Conservation (phyloP, 2,888 invertebrate species). For the Nymphalis c-album region DNA sequence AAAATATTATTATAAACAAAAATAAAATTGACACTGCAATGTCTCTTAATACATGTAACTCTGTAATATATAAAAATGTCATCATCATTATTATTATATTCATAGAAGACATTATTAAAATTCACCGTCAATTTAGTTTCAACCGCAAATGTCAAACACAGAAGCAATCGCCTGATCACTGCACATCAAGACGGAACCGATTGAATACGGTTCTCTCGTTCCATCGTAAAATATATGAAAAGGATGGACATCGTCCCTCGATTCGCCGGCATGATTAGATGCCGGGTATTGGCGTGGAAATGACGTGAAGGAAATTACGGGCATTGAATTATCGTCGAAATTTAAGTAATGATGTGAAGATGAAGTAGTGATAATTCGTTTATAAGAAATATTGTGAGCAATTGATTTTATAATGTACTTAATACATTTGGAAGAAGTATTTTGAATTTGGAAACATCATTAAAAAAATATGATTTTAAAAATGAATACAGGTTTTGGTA, state of each 20-base stretch:
- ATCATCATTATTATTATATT: not conserved
- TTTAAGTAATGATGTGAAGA: conserved; percentile 5
- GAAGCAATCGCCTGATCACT: conserved; percentile 20
- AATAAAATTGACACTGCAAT: not conserved
- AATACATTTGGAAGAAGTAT: too few species aligned
- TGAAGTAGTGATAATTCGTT: not conserved
- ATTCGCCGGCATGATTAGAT: conserved; percentile 27
- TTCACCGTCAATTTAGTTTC: conserved; percentile 22
- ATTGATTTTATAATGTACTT: not conserved
- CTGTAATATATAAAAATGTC: not conserved
- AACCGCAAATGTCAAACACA: conserved; percentile 38
- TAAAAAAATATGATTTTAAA: too few species aligned
- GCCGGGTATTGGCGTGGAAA: conserved; percentile 29
- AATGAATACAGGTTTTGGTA: too few species aligned
- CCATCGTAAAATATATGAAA: conserved; percentile 22
- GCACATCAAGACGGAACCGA: conserved; percentile 15
- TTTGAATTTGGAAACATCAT: too few species aligned
- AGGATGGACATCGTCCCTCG: conserved; percentile 27
- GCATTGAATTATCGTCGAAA: conserved; percentile 34
- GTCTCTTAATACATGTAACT: not conserved
- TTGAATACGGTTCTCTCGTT: conserved; percentile 19
- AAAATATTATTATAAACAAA: too few species aligned
- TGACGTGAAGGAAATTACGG: conserved; percentile 40
- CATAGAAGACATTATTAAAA: conserved; percentile 10
- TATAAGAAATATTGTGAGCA: not conserved